These are phyloP conservation scores for Luscinia luscinia DNA, from an alignment of 2,797 vertebrate genomes.

Conservation along the genomic window DNA sequence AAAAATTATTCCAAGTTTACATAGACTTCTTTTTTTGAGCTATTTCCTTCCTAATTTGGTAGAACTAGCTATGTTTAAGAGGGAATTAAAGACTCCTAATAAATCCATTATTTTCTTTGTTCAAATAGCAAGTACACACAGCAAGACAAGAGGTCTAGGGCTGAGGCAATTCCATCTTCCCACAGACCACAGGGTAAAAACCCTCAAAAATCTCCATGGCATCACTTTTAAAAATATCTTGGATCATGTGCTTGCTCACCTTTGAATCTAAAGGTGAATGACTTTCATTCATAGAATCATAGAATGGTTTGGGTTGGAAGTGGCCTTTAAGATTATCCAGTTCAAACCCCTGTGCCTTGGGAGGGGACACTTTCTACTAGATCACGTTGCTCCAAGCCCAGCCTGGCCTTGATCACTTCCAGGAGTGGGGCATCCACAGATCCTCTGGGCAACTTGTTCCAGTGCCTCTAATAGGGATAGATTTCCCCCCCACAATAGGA, in stretches of 20 bases:
- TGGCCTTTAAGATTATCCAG: not conserved
- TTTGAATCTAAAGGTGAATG: not conserved
- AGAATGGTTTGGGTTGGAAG: not conserved
- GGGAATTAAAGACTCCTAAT: not conserved
- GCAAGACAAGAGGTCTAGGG: not conserved
- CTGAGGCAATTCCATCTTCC: not conserved
- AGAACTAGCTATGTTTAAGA: not conserved
- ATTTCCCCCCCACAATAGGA: not conserved
- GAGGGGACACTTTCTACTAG: not conserved
- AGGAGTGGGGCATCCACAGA: not conserved
- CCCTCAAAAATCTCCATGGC: not conserved
- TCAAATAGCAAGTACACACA: not conserved
- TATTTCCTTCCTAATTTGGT: constrained; percentile 11
- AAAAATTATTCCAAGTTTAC: not conserved
- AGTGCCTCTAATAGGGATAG: not conserved
- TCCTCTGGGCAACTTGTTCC: not conserved
- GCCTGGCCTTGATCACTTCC: not conserved
- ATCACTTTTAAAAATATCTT: not conserved
- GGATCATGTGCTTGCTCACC: not conserved
- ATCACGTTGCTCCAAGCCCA: not conserved
- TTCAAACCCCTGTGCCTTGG: not conserved
- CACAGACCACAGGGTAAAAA: not conserved
- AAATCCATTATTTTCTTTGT: not conserved
- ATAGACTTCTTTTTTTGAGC: not conserved
- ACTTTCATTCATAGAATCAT: not conserved